Evolutionary conservation across 2,888 invertebrate species (phyloP).

Genomic region (Watsonalla binaria): DNA sequence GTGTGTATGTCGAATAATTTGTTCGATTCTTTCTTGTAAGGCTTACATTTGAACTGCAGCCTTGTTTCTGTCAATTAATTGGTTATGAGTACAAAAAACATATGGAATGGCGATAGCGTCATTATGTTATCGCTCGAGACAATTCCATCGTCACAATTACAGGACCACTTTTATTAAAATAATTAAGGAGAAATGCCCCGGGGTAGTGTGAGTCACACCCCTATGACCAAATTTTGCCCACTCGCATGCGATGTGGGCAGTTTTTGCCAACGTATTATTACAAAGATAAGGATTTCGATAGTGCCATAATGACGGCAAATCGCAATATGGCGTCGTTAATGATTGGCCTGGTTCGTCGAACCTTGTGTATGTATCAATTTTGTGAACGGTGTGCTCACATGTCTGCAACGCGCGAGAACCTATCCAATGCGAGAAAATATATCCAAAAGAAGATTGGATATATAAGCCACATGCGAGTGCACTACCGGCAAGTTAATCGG

Average conservation of each 20-base stretch:
- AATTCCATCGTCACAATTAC: slow-evolving; percentile 51
- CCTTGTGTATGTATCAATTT: background rate
- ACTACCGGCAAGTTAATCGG: too few relatives aligned
- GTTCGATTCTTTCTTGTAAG: too few relatives aligned
- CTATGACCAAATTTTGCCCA: background rate
- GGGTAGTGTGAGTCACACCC: slow-evolving; percentile 2
- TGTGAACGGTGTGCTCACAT: too few relatives aligned
- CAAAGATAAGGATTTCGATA: slow-evolving; percentile 11
- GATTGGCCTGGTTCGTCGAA: background rate
- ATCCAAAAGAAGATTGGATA: too few relatives aligned
- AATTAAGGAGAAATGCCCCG: slow-evolving; percentile 38
- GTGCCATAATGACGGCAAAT: background rate
- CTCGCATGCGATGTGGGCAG: slow-evolving; percentile 9
- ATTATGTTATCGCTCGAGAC: slow-evolving; percentile 39
- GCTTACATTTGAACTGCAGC: background rate
- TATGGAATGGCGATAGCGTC: slow-evolving; percentile 22
- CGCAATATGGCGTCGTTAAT: background rate
- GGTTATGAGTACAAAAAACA: slow-evolving; percentile 2
- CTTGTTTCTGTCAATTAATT: background rate
- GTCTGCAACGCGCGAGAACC: too few relatives aligned
- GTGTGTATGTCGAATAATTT: background rate
- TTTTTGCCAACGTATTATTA: slow-evolving; percentile 34
- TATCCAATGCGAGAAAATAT: too few relatives aligned
- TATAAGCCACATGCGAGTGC: too few relatives aligned
- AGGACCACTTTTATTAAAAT: slow-evolving; percentile 24